These are phyloP conservation scores for Podiceps cristatus DNA, from an alignment of 2,113 vertebrate species.

Conservation along the genomic window DNA sequence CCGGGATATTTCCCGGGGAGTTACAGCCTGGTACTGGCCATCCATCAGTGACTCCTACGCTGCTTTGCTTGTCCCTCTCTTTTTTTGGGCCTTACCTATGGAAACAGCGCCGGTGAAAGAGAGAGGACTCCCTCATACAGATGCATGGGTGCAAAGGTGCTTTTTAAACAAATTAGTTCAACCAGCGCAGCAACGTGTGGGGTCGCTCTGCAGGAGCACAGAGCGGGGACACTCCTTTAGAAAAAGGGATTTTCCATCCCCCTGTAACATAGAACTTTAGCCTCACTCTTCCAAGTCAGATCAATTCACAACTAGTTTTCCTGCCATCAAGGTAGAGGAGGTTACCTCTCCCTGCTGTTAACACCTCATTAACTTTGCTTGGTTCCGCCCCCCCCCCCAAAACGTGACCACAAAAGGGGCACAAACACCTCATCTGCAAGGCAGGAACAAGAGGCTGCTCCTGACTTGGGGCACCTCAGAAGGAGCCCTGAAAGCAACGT, in stretches of 20 bases:
- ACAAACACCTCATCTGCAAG: neutral
- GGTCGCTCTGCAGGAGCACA: neutral
- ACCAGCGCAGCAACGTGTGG: neutral
- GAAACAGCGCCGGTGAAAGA: neutral
- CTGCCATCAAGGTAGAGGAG: neutral
- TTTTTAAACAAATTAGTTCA: neutral
- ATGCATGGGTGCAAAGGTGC: neutral
- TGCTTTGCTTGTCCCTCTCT: neutral
- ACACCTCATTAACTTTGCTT: neutral
- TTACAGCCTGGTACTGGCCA: neutral
- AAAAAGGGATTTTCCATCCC: neutral
- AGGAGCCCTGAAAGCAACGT: neutral
- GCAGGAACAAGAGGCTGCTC: neutral
- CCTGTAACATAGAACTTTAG: neutral
- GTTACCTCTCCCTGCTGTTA: neutral
- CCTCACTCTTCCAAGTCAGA: neutral
- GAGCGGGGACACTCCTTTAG: neutral
- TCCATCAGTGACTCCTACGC: neutral
- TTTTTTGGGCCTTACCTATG: neutral
- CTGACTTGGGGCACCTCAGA: neutral
- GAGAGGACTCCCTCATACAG: neutral
- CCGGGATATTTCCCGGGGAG: neutral
- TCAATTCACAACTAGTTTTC: neutral
- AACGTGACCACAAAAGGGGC: neutral
- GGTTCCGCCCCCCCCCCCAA: neutral